phyloP scores from a whole-genome alignment of 2,797 vertebrate species.

The Poecile montanus region DNA sequence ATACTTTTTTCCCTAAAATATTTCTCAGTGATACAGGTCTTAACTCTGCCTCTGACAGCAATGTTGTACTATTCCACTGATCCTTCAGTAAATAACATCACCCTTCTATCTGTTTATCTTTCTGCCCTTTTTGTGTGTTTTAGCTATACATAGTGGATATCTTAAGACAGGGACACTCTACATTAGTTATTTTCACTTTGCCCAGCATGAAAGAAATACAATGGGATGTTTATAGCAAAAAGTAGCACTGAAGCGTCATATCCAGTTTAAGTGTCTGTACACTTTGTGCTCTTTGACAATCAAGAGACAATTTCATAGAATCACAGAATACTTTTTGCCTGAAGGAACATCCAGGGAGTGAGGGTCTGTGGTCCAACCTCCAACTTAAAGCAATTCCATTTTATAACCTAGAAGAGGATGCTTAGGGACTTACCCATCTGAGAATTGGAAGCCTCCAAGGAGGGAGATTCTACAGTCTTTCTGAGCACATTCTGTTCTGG shows the following conservation, averaged over 20 bases:
- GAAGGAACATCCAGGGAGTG: neutral
- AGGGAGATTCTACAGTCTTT: neutral
- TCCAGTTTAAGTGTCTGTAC: neutral
- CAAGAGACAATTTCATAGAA: neutral
- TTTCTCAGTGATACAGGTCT: neutral
- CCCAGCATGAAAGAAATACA: neutral
- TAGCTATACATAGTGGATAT: neutral
- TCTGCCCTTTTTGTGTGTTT: neutral
- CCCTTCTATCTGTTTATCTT: neutral
- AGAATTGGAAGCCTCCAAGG: neutral
- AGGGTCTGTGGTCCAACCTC: neutral
- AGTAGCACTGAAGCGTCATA: neutral
- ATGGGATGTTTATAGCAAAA: neutral
- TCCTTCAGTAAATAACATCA: neutral
- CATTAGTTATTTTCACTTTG: neutral
- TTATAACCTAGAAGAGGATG: neutral
- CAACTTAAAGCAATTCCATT: neutral
- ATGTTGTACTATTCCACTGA: neutral
- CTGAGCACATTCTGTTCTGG: neutral
- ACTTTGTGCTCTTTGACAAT: neutral
- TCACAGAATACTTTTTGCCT: neutral
- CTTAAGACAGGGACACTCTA: neutral
- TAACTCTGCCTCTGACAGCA: neutral
- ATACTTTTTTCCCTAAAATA: neutral
- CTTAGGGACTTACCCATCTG: neutral